Base-by-base conservation (phyloP, 1,140 invertebrate genomes). In the Drosophila suzukii region DNA sequence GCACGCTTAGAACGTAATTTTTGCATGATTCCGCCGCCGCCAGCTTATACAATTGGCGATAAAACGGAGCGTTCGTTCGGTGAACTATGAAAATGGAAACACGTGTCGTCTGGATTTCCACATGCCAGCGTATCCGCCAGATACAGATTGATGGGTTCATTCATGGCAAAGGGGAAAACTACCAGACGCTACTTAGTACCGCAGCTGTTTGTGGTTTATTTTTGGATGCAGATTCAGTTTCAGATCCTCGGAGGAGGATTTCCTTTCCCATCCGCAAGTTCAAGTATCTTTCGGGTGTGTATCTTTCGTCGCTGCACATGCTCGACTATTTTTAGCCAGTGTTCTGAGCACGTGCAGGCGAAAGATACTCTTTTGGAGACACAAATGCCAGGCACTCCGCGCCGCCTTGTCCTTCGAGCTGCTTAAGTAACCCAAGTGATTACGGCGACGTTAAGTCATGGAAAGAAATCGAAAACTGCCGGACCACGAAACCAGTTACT, bases 91-190 rank as follows among this genome's bases (percentile, higher is more conserved):
- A 34, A 41, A 71, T 57, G 44, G 67, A 34, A 41, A 71, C 68
- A 72, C 68, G 68, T 72, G 68, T 71, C 68, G 68, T 72, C 68
- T 71, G 66, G 36, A 6, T 57, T 58, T 17, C 55, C 82, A 85
- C 75, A 85, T 78, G 82, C 50, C 80, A 51, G 55, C 79, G 67
- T 85, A 65, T 86, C 67, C 68, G 57, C 57, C 41, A 81, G 78
- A 85, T 84, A 70, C n/a, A 50, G 44, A 71, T 58, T 57, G 30
- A 51, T 51, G 39, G 27, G 24, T 73, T 73, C 70, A 73, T 73
- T 73, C 70, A 73, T 73, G 41, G 27, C 32, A 8, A 30, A 58
- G 10, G 34, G 47, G 38, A 51, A 49, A 60, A 53, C 47, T 56
- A 36, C 20, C 65, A 68, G 61, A 66, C 65, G 24, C 6, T 46